These are phyloP conservation scores for Synanthedon vespiformis DNA, from an alignment of 2,888 invertebrate species.

Conservation along the genomic window DNA sequence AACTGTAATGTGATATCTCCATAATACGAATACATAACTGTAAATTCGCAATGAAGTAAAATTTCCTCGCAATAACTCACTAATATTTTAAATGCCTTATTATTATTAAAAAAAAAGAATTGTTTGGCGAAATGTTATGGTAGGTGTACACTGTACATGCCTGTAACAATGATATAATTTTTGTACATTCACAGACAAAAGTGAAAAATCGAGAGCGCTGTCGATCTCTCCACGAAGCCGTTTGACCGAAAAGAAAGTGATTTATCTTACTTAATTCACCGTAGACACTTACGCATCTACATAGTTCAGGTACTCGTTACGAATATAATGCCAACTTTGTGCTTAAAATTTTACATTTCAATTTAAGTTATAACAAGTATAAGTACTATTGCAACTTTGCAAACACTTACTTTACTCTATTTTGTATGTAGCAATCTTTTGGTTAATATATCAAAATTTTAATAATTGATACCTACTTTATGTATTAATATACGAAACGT, in stretches of 20 bases:
- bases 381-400: slow-evolving; percentile 8
- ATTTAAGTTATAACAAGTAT: slow-evolving; percentile 3
- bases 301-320: slow-evolving; percentile 15
- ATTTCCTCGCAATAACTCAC: too few relatives aligned
- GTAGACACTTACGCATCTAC: slow-evolving; percentile 12
- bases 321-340: slow-evolving; percentile 24
- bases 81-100: too few relatives aligned
- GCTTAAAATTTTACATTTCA: too few relatives aligned
- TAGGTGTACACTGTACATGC: not conserved
- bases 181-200: slow-evolving; percentile 18
- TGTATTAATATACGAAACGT: too few relatives aligned
- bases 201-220: slow-evolving; percentile 36
- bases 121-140: not conserved
- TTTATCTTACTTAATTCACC: slow-evolving; percentile 36
- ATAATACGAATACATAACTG: too few relatives aligned
- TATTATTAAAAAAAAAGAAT: not conserved
- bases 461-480: too few relatives aligned
- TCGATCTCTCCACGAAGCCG: slow-evolving; percentile 8
- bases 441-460: too few relatives aligned
- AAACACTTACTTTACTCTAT: not conserved
- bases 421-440: too few relatives aligned
- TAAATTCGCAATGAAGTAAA: too few relatives aligned
- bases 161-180: slow-evolving; percentile 3
- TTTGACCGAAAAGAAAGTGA: slow-evolving; percentile 47
- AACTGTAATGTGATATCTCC: too few relatives aligned